A percentile compares a stretch with the other conserved stretches of the same genome.
Conservation (phyloP, 2,797 vertebrate species). For the Sparus aurata region DNA sequence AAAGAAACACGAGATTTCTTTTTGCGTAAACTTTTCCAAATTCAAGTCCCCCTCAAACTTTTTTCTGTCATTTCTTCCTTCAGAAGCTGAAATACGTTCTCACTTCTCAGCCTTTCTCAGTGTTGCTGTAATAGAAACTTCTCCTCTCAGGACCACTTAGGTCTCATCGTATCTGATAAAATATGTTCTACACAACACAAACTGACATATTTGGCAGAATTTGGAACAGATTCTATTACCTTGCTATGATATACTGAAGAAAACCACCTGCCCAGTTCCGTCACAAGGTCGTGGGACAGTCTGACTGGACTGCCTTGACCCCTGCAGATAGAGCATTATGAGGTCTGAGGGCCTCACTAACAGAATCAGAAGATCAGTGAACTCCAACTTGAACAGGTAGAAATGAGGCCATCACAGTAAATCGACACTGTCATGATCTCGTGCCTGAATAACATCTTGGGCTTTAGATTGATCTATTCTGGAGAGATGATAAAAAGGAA, state of each 20-base stretch:
- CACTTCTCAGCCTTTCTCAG: background rate
- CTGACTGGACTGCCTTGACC: too few species aligned
- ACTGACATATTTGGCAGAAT: background rate
- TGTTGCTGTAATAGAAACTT: background rate
- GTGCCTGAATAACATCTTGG: slow-evolving; percentile 11
- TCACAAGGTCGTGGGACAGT: too few species aligned
- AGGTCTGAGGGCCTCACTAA: background rate
- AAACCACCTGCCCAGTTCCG: too few species aligned
- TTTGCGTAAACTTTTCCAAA: too few species aligned
- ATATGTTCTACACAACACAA: background rate
- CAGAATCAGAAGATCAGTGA: background rate
- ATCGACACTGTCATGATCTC: background rate
- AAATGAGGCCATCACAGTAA: background rate
- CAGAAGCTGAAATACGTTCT: background rate
- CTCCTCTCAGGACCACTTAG: too few species aligned
- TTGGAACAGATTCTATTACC: too few species aligned
- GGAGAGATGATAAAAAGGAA: slow-evolving; percentile 6
- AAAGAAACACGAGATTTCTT: too few species aligned
- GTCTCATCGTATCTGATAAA: background rate
- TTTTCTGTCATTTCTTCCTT: too few species aligned
- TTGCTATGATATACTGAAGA: too few species aligned
- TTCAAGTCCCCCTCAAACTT: too few species aligned
- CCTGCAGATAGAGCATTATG: background rate
- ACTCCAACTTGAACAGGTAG: background rate
- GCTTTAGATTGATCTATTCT: slow-evolving; percentile 26